Base-by-base conservation (phyloP, 37 sponge, comb jelly and placozoan genomes). In the Dysidea cf. avara region DNA sequence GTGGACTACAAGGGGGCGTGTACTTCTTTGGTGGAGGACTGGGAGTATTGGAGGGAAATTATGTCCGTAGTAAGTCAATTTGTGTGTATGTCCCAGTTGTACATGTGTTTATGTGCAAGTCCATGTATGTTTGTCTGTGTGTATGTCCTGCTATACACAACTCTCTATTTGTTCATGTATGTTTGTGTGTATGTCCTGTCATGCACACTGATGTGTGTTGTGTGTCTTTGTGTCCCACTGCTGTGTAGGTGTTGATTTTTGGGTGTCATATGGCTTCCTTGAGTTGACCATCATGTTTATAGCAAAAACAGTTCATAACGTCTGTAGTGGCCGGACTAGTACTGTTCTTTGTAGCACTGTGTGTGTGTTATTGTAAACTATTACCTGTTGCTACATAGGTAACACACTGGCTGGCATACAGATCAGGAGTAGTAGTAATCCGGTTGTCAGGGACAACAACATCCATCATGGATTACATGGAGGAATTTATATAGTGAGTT, bases 381-480 rank as follows among this genome's bases (percentile, higher is more conserved):
- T 37, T 13, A 24, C 22, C 4, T 71, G 57, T 62, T 2, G 12
- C 18, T 72, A n/a, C 28, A 46, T 26, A 78, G 80, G 80, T 31
- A 90, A 90, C 64, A 80, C 86, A 57, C 62, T 90, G 69, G 91
- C 91, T n/a, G 91, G 91, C 1, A 81, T 90, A 29, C 91, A 90
- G 82, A 90, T 90, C 22, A 39, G 91, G 13, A 85, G 86, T 2
- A 86, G 83, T 53, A 83, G 86, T 53, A 64, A 90, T 61, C 91
- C 91, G 52, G 76, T 90, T 56, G 81, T 90, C 50, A 84, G 82
- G 63, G 77, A 84, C 35, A 90, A 90, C 49, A 63, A 81, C 70
- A 90, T 90, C 25, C 91, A 90, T 48, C 84, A 90, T 53, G 91
- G 91, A 18, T 72, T 74, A n/a, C 91, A 90, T 81, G 91, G 91